These are phyloP conservation scores for Elephas maximus DNA, from an alignment of 2,113 vertebrate genomes.

Conservation along the genomic window DNA sequence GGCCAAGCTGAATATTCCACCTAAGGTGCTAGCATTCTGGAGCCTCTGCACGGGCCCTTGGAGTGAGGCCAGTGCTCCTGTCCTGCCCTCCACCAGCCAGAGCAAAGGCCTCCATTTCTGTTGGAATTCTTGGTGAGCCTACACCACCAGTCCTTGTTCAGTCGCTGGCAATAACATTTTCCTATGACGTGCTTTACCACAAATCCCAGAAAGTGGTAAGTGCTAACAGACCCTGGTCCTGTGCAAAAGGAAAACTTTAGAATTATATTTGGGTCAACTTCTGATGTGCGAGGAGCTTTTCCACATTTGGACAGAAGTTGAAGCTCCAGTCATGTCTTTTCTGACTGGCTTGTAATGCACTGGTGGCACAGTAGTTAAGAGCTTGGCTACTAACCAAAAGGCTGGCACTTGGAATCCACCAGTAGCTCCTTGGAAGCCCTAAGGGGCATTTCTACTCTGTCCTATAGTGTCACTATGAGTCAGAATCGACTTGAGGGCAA, in stretches of 20 bases:
- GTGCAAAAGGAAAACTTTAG: constrained; percentile 58
- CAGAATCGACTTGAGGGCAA: too few relatives aligned
- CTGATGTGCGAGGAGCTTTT: constrained; percentile 46
- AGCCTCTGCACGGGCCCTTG: neutral
- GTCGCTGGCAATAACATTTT: constrained; percentile 70
- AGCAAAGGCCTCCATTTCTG: neutral
- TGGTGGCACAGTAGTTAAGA: too few relatives aligned
- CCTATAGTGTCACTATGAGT: too few relatives aligned
- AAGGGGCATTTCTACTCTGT: too few relatives aligned
- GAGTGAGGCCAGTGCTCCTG: neutral
- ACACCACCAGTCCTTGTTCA: constrained; percentile 11
- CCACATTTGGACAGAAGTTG: neutral
- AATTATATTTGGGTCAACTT: constrained; percentile 43
- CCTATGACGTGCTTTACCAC: constrained; percentile 56
- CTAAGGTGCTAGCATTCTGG: neutral
- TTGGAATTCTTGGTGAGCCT: constrained; percentile 49
- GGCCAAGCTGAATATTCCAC: neutral
- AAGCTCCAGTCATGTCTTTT: constrained; percentile 23
- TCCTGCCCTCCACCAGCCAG: neutral
- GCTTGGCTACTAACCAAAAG: too few relatives aligned
- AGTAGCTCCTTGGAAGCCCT: too few relatives aligned
- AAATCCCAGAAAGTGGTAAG: constrained; percentile 68
- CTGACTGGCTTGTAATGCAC: neutral
- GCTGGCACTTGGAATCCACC: too few relatives aligned
- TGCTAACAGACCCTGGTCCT: constrained; percentile 76